Conservation (phyloP, 1,140 invertebrate genomes). For the Drosophila sulfurigaster region DNA sequence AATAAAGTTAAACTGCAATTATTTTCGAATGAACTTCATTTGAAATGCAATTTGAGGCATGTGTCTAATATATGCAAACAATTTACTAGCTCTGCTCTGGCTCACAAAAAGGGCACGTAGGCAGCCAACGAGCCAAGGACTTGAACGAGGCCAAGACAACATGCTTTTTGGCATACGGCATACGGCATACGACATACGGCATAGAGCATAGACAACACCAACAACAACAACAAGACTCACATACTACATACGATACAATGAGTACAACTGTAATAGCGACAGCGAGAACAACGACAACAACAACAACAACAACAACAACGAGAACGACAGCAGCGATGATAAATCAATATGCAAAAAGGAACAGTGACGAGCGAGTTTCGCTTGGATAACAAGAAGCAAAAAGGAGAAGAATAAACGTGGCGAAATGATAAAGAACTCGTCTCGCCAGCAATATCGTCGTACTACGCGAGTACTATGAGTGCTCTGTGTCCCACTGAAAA, state of each 20-base stretch:
- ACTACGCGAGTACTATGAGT: neutral
- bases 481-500: neutral
- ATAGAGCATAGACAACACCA: constrained; percentile 19
- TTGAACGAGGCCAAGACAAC: constrained; percentile 39
- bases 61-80: constrained; percentile 76
- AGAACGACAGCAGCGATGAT: constrained; percentile 41
- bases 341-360: constrained; percentile 75
- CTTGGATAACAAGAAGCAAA: constrained; percentile 45
- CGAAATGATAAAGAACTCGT: constrained; percentile 66
- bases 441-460: neutral
- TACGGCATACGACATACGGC: constrained; percentile 2
- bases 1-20: constrained; percentile 67
- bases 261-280: no score
- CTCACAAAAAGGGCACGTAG: constrained; percentile 20
- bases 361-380: constrained; percentile 53
- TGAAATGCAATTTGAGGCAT: constrained; percentile 71
- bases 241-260: no score
- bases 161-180: constrained; percentile 19
- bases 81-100: constrained; percentile 13
- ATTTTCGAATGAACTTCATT: constrained; percentile 70
- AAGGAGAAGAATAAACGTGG: constrained; percentile 59
- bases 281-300: constrained; percentile 27
- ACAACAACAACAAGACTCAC: neutral
- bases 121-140: constrained; percentile 9
- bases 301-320: neutral